Percentiles rank a stretch among this genome's conserved stretches.
These are phyloP conservation scores for Pterostichus madidus DNA, from an alignment of 2,888 invertebrate genomes.

Conservation along the genomic window DNA sequence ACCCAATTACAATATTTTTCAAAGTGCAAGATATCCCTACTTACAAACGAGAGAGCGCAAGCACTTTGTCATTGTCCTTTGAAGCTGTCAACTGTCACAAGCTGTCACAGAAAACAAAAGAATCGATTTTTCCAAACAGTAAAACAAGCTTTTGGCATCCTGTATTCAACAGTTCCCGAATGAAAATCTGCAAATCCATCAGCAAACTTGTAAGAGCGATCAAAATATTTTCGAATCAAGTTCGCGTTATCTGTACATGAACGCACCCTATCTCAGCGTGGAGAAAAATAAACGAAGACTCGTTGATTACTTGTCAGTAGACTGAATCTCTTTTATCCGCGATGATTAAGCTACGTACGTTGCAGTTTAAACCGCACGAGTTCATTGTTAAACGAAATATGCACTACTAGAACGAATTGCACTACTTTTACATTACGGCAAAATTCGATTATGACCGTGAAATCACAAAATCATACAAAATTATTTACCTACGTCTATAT, in stretches of 20 bases:
- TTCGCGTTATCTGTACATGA: slow-evolving; percentile 48
- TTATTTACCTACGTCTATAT: too few relatives aligned
- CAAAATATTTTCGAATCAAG: slow-evolving; percentile 61
- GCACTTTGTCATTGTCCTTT: slow-evolving; percentile 46
- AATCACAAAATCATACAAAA: too few relatives aligned
- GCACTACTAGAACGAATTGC: background rate
- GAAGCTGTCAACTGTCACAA: slow-evolving; percentile 58
- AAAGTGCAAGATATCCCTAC: background rate
- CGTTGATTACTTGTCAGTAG: slow-evolving; percentile 60
- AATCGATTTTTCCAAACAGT: slow-evolving; percentile 47
- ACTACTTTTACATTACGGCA: background rate
- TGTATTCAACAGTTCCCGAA: slow-evolving; percentile 43
- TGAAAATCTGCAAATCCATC: slow-evolving; percentile 47
- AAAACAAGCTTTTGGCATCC: slow-evolving; percentile 19
- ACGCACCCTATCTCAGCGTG: slow-evolving; percentile 12
- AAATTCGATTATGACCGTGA: too few relatives aligned
- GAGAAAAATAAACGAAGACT: slow-evolving; percentile 45
- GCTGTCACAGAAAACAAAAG: slow-evolving; percentile 50
- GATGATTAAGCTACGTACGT: slow-evolving; percentile 53
- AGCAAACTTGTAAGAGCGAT: slow-evolving; percentile 50
- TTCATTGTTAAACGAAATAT: background rate
- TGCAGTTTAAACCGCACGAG: slow-evolving; percentile 32
- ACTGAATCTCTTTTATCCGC: slow-evolving; percentile 22
- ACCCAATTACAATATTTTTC: background rate
- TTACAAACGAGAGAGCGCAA: slow-evolving; percentile 16